Percentiles rank a stretch among this genome's conserved stretches.
Conservation (phyloP, 2,797 vertebrate genomes). For the Synanceia verrucosa region DNA sequence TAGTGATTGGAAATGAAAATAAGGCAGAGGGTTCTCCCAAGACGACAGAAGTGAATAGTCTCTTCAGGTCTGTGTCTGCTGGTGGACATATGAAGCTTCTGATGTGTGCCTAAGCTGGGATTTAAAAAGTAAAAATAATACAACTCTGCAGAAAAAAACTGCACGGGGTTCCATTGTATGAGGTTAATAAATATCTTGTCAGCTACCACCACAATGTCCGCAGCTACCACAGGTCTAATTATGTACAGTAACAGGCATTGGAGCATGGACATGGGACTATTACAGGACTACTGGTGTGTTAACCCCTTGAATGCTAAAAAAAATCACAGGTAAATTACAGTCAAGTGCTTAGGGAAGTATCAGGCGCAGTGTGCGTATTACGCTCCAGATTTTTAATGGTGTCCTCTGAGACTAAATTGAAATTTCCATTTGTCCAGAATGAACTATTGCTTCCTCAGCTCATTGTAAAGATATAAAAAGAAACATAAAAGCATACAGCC, state of each 20-base stretch:
- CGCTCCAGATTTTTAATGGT: slow-evolving; percentile 46
- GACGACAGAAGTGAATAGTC: slow-evolving; percentile 25
- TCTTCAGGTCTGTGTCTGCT: slow-evolving; percentile 30
- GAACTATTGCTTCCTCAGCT: slow-evolving; percentile 16
- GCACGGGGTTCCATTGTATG: slow-evolving; percentile 18
- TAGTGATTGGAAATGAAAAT: slow-evolving; percentile 75
- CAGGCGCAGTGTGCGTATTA: slow-evolving; percentile 23
- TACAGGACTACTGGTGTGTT: slow-evolving; percentile 36
- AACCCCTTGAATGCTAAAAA: slow-evolving; percentile 54
- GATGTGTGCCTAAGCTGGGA: slow-evolving; percentile 46
- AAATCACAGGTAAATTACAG: slow-evolving; percentile 56
- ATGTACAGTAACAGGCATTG: slow-evolving; percentile 24
- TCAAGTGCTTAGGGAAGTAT: slow-evolving; percentile 35
- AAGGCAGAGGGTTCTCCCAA: slow-evolving; percentile 54
- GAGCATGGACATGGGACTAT: slow-evolving; percentile 22
- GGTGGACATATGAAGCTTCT: slow-evolving; percentile 41
- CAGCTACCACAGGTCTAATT: slow-evolving; percentile 46
- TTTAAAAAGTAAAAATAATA: slow-evolving; percentile 44
- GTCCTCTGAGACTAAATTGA: slow-evolving; percentile 48
- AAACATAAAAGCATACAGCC: slow-evolving; percentile 6
- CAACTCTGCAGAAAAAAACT: slow-evolving; percentile 15
- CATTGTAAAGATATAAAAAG: slow-evolving; percentile 35
- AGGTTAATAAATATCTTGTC: slow-evolving; percentile 50
- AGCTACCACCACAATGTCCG: slow-evolving; percentile 10
- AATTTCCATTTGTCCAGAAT: slow-evolving; percentile 39